Evolutionary conservation across 2,888 invertebrate species (phyloP).

Genomic region (Magallana nippona): DNA sequence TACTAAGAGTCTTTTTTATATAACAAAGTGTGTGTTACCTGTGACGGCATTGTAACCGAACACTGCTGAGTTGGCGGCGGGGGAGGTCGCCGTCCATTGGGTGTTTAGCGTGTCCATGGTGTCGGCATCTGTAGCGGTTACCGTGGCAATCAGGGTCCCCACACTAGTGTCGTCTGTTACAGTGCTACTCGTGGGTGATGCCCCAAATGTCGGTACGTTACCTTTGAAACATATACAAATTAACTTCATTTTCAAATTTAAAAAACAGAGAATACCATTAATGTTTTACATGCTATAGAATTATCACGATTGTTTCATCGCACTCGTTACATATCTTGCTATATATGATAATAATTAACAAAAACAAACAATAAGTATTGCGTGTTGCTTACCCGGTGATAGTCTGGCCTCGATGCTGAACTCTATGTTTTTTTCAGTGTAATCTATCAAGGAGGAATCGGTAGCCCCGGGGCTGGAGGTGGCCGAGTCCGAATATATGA

Average conservation of each 20-base stretch:
- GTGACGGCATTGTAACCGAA: background rate
- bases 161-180: constrained; percentile 48
- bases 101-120: constrained; percentile 42
- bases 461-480: background rate
- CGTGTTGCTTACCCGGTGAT: background rate
- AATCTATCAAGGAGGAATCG: background rate
- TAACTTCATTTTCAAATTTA: too few relatives aligned
- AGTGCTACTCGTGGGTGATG: constrained; percentile 15
- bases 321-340: too few relatives aligned
- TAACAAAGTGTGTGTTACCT: background rate
- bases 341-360: too few relatives aligned
- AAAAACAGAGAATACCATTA: too few relatives aligned
- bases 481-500: background rate
- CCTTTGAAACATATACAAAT: background rate
- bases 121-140: constrained; percentile 49
- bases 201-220: constrained; percentile 39
- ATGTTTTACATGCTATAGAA: too few relatives aligned
- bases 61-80: background rate
- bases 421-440: background rate
- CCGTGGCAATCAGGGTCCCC: constrained; percentile 40
- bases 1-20: too few relatives aligned
- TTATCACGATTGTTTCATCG: too few relatives aligned
- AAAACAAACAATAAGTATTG: too few relatives aligned
- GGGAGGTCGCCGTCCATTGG: background rate
- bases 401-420: background rate